Evolutionary conservation across 2,888 invertebrate species (phyloP), one percentile per base, ranked within the genome.

Genomic region (Brenthis hecate): DNA sequence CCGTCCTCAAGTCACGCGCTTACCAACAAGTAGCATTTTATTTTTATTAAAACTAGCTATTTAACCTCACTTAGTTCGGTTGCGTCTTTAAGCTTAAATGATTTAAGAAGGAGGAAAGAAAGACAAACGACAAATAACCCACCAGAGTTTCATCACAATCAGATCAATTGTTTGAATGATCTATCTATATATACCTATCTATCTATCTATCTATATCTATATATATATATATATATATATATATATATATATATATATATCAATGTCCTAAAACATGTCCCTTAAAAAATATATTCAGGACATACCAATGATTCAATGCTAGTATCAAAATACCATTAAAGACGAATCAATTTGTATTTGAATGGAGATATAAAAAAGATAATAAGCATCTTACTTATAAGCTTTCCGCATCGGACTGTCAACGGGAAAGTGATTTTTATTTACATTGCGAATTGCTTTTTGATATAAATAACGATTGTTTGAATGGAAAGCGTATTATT

Each of bases 361-460:
- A 50, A 60, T 50, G 36, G 23, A 50, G 47, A 50, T n/a, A 28
- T 28, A 28, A n/a, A 6, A 28, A 47, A 60, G 13, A 16, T 60
- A 28, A 50, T 48, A 58, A 13, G 43, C 13, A 13, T 47, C 19
- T 6, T 23, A 47, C 16, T 58, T 28, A 48, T 43, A 48, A 60
- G 60, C 60, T 60, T 43, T 43, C 36, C 23, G 32, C 43, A 19
- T 1, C 62, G 36, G 19, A 6, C n/a, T 50, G 62, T 57, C 62
- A 50, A 51, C 63, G 53, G 43, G 43, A 54, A 62, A 54, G 23
- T 66, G 63, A 63, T 36, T 50, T 54, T 43, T 66, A 54, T 70
- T 70, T 62, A 66, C 62, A 23, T 57, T 32, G 36, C 50, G 43
- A 63, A 70, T 66, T 70, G 66, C 55, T 70, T 55, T 66, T 70